phyloP scores from a whole-genome alignment of 2,888 invertebrate genomes.

The Drosophila pullipes region DNA sequence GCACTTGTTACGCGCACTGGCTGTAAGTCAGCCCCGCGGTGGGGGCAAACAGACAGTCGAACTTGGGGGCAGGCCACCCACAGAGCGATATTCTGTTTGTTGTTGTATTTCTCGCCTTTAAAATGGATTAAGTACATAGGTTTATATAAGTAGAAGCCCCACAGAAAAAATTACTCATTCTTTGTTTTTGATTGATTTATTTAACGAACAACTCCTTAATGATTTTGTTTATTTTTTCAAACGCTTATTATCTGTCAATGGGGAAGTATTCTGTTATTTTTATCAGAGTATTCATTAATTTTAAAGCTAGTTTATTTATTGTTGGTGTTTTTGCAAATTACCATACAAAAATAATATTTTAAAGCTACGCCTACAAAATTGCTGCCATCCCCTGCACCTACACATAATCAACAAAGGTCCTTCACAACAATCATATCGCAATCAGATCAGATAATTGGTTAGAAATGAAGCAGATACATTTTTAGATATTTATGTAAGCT shows the following conservation, averaged over 20 bases:
- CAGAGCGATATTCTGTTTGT: slow-evolving; percentile 13
- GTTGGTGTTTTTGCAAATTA: neutral
- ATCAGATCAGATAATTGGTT: neutral
- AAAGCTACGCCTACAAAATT: neutral
- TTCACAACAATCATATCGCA: neutral
- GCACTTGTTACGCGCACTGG: slow-evolving; percentile 70
- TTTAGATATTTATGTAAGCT: neutral
- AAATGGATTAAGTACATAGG: slow-evolving; percentile 53
- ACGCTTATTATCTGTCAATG: neutral
- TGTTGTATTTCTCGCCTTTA: slow-evolving; percentile 26
- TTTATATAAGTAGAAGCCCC: neutral
- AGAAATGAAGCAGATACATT: neutral
- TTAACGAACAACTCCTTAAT: neutral
- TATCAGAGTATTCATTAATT: neutral
- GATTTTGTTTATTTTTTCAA: too few species aligned
- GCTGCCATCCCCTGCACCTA: neutral
- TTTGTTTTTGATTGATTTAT: neutral
- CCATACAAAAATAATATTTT: neutral
- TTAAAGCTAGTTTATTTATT: neutral
- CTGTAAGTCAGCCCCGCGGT: slow-evolving; percentile 5
- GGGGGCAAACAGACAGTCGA: slow-evolving; percentile 4
- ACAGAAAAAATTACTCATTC: neutral
- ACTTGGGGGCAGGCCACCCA: slow-evolving; percentile 19
- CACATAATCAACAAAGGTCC: neutral
- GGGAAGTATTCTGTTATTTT: neutral